Percentiles rank a stretch among this genome's conserved stretches.
Evolutionary conservation across 2,888 invertebrate genomes (phyloP).

Genomic region (Portevinia maculata): DNA sequence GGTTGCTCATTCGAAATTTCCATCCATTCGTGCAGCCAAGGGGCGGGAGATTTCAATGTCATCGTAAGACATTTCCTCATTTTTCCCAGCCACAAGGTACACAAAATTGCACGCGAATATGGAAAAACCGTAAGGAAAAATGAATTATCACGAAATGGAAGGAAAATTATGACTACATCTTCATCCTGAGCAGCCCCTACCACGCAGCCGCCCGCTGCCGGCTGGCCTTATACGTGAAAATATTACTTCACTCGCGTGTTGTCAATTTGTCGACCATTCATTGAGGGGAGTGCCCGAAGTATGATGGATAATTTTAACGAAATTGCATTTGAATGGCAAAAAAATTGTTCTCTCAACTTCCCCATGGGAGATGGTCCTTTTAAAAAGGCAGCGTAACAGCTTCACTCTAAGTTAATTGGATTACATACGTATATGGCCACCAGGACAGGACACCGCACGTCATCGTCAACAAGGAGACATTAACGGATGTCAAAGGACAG

Average conservation of each 20-base stretch:
- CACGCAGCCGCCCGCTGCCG: too few species aligned
- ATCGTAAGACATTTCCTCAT: slow-evolving; percentile 53
- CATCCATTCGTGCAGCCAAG: slow-evolving; percentile 18
- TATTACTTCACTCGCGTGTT: slow-evolving; percentile 69
- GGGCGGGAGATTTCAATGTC: slow-evolving; percentile 64
- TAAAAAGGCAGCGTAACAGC: slow-evolving; percentile 28
- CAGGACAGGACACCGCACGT: neutral
- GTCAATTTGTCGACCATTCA: slow-evolving; percentile 72
- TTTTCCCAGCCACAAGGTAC: slow-evolving; percentile 13
- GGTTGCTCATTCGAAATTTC: slow-evolving; percentile 39
- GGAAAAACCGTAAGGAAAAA: slow-evolving; percentile 14
- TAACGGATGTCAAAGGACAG: slow-evolving; percentile 33
- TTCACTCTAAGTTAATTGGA: slow-evolving; percentile 67
- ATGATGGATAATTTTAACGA: slow-evolving; percentile 46
- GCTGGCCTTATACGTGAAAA: neutral
- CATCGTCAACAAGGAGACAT: slow-evolving; percentile 21
- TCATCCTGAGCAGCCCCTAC: slow-evolving; percentile 2
- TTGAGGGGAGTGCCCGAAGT: slow-evolving; percentile 20
- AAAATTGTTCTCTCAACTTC: slow-evolving; percentile 37
- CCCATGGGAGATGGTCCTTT: slow-evolving; percentile 39
- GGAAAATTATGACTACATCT: slow-evolving; percentile 64
- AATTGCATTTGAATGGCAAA: slow-evolving; percentile 72
- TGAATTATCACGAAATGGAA: slow-evolving; percentile 49
- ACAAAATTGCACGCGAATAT: slow-evolving; percentile 61
- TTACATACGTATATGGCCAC: slow-evolving; percentile 41